Evolutionary conservation across 1,140 invertebrate genomes (phyloP), one percentile per base, ranked within the genome.

Genomic region (Halictus rubicundus): DNA sequence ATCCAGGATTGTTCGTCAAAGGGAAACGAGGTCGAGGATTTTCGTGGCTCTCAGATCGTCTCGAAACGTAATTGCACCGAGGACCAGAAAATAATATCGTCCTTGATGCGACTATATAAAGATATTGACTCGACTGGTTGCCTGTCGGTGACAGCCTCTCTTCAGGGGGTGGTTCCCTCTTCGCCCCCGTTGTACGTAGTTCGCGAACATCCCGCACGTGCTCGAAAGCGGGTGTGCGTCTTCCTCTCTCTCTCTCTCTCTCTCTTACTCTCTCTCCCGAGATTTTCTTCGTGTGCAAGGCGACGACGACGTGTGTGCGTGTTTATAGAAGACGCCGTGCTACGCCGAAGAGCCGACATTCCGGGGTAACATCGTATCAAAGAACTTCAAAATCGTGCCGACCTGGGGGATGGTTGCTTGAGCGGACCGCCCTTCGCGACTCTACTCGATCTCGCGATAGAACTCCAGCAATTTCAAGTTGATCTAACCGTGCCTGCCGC

Each of bases 41-140:
- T 23, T 27, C 14, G 39, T n/a, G 52, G 27, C 7, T 23, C 5
- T 16, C 21, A 7, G 37, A 27, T 0, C 12, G n/a, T 27, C 69
- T 72, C 32, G 39, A 66, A 79, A 73, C 52, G 78, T 73, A 73
- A 68, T 85, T 78, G 78, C 72, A 54, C 27, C 65, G n/a, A 23
- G 68, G 72, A 84, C 60, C 70, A 73, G 83, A 85, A 89, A 86
- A 89, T 90, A 89, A 89, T 89, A 89, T 86, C 83, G 87, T 88
- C 78, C 77, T 76, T 82, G 87, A 85, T 85, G 83, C 81, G 69
- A 85, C 80, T 86, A 87, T 88, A 89, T 87, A 89, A 87, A 89
- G 88, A 90, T 90, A 90, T 90, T 80, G 88, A 89, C 87, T 84
- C 79, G 85, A 76, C 80, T 81, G 85, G 80, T 86, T 90, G 90